Base-by-base conservation (phyloP, 2,888 invertebrate genomes). In the Deilephila porcellus region DNA sequence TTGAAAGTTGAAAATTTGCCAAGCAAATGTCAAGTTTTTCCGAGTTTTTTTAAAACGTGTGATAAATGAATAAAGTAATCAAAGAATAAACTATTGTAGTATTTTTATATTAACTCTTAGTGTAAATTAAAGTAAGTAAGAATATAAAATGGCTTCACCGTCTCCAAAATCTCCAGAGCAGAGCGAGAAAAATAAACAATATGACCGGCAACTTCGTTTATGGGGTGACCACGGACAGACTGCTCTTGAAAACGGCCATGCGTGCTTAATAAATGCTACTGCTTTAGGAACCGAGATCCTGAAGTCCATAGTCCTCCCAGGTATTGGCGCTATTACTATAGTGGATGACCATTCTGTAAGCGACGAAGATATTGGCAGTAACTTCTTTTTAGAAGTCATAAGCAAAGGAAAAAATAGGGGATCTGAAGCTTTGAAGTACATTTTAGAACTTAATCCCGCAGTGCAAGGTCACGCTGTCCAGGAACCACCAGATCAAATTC, bases 191-290 rank as follows among this genome's bases (percentile, higher is more conserved):
- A 96, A 95, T 78, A 96, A 97, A 87, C 97, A 97, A 93, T 98
- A 98, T 85, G 98, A 98, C 90, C 95, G 98, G 83, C 98, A 98
- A 91, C 93, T 98, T 76, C 98, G 98, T 86, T 95, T 99, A 83
- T 99, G 99, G 99, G 99, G 99, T 77, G 99, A 99, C 88, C 99
- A 99, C 92, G 99, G 99, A 0, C 99, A 99, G 93, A 92, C 96
- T 78, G 96, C 97, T 4, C 94, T 99, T 74, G 99, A 99, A 95
- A 96, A 96, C 77, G 97, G 99, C 20, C 97, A 98, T 88, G 96
- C 99, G 81, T 99, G 99, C 89, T 90, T 99, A 34, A 97, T 99
- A 78, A 99, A 99, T 92, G 99, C 98, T 0, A 98, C 97, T 62
- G 98, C 98, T 7, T 95, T 98, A 70, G 99, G 99, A 19, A 99